Percentiles rank a stretch among this genome's conserved stretches.
Evolutionary conservation across 2,113 vertebrate species (phyloP).

Genomic region (Apeltes quadracus): DNA sequence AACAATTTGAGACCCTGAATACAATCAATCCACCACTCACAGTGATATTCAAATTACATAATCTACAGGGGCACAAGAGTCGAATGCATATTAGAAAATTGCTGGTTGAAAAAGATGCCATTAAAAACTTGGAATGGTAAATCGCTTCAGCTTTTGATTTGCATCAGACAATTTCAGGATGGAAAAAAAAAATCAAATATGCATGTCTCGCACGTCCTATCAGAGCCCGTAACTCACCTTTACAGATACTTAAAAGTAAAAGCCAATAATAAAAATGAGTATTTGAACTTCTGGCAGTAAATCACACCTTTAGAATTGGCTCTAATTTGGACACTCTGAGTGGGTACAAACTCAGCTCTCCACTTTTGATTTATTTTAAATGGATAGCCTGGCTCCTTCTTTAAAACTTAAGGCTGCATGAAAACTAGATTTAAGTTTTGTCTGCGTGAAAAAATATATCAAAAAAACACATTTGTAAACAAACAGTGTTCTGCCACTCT

Average conservation of each 20-base stretch:
- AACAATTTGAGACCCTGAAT: neutral
- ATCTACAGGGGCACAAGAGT: constrained; percentile 11
- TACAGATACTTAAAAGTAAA: constrained; percentile 44
- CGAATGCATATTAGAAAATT: constrained; percentile 23
- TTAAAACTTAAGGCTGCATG: constrained; percentile 8
- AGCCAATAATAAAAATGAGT: constrained; percentile 48
- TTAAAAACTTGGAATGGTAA: constrained; percentile 37
- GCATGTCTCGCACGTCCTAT: constrained; percentile 39
- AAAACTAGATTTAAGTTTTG: neutral
- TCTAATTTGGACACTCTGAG: constrained; percentile 37
- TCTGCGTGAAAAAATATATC: neutral
- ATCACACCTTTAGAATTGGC: constrained; percentile 32
- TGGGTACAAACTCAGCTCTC: constrained; percentile 24
- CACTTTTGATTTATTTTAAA: constrained; percentile 13
- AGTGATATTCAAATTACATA: constrained; percentile 22
- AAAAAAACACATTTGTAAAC: constrained; percentile 37
- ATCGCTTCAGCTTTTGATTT: constrained; percentile 45
- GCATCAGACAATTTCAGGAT: constrained; percentile 43
- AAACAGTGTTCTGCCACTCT: no score
- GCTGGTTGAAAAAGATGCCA: constrained; percentile 38
- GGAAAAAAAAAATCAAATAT: constrained; percentile 43
- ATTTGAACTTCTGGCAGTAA: constrained; percentile 37
- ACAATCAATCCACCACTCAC: neutral
- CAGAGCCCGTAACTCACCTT: constrained; percentile 43
- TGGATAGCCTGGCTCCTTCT: neutral